Evolutionary conservation across 2,113 vertebrate species (phyloP), one percentile per base, ranked within the genome.

Genomic region (Melanostigma gelatinosum): DNA sequence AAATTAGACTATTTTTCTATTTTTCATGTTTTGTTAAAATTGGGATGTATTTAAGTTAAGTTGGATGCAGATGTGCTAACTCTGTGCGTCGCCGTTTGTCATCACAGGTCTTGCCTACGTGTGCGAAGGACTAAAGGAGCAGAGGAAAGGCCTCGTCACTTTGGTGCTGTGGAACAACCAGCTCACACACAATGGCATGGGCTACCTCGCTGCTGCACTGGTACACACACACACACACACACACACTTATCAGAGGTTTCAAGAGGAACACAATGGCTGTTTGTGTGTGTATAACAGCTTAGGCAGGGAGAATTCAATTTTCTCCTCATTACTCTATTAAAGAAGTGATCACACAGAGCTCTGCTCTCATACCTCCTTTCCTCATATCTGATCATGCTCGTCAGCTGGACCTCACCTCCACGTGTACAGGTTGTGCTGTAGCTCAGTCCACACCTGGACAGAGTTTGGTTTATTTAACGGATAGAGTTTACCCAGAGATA

Each of bases 111-210:
- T 99, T 91, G 96, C 97, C 0, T 98, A 98, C 50, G 90, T 99
- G 85, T 98, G 97, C 16, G 97, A 99, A 78, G 97, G 97, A 29
- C 93, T 99, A 32, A 98, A 98, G 92, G 97, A 99, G 87, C 97
- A 99, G 93, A 94, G 95, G 85, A 96, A 96, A 82, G 97, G 97
- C 15, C 93, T 99, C 61, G 92, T 96, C 75, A 99, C 97, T 0
- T 91, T 99, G 93, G 97, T 99, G 75, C 92, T 99, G 80, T 99
- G 97, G 97, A 99, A 98, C 94, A 99, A 99, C 93, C 97, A 99
- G 92, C 95, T 99, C 85, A 97, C 97, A 4, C 97, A 99, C 95
- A 96, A 96, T 0, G 97, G 97, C 92, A 98, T 98, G 97, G 95
- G 96, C 27, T 97, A 97, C 76, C 94, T 99, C 83, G 96, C 97